Conservation (phyloP, 2,797 vertebrate species). For the Alcedo quadribrachys region DNA sequence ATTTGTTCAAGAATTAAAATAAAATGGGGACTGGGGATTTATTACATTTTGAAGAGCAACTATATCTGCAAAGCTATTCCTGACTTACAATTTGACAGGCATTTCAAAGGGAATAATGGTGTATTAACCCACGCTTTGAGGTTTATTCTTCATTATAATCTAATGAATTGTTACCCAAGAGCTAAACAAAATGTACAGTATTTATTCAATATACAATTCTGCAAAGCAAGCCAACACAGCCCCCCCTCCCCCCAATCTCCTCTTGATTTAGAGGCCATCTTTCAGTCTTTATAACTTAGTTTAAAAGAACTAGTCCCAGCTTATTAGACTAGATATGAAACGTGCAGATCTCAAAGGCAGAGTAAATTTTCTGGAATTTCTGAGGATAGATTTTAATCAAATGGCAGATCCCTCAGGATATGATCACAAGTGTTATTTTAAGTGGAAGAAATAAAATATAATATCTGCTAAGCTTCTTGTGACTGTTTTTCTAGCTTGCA, state of each 20-base stretch:
- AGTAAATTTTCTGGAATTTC: neutral
- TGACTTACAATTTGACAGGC: neutral
- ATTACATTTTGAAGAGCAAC: neutral
- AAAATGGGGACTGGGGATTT: neutral
- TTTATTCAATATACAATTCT: neutral
- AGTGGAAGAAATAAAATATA: neutral
- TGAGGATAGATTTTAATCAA: neutral
- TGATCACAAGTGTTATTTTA: neutral
- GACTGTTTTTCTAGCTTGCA: neutral
- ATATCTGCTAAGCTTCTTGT: neutral
- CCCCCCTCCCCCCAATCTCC: neutral
- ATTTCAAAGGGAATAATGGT: neutral
- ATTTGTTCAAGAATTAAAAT: neutral
- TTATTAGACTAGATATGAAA: constrained; percentile 4
- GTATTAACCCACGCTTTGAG: neutral
- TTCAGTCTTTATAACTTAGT: neutral
- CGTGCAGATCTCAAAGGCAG: neutral
- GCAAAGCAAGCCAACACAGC: neutral
- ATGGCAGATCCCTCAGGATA: neutral
- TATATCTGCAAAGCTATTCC: neutral
- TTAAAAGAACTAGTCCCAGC: neutral
- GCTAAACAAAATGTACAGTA: neutral
- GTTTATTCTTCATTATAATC: neutral
- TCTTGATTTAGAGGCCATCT: neutral
- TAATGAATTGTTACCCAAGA: neutral